phyloP scores from a whole-genome alignment of 2,888 invertebrate species.

The Hoplodrina blanda region DNA sequence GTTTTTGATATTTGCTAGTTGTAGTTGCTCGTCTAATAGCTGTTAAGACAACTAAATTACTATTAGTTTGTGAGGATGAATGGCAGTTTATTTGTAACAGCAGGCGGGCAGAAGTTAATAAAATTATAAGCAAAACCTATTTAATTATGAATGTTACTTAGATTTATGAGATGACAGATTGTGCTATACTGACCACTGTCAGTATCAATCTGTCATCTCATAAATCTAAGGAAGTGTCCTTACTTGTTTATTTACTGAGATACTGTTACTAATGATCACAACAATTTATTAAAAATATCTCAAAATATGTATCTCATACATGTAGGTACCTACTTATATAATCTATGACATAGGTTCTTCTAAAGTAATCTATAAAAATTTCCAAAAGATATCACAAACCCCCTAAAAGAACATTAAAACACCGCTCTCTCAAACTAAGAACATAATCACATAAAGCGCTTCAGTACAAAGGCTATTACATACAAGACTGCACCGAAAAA shows the following conservation, averaged over 20 bases:
- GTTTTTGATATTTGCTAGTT: not conserved
- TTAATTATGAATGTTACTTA: not conserved
- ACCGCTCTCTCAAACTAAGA: constrained; percentile 37
- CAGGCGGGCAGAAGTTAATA: too few species aligned
- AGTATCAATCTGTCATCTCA: too few species aligned
- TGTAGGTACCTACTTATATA: not conserved
- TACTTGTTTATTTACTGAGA: not conserved
- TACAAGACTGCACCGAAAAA: constrained; percentile 56
- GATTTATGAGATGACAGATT: not conserved
- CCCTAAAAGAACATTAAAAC: constrained; percentile 30
- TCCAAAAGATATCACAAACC: not conserved
- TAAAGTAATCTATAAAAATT: constrained; percentile 3
- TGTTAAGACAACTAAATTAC: too few species aligned
- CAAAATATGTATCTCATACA: not conserved
- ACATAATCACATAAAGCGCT: constrained; percentile 51
- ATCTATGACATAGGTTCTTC: not conserved
- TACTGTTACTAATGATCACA: not conserved
- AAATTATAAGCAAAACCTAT: too few species aligned
- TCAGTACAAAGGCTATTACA: constrained; percentile 54
- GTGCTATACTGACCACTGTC: not conserved
- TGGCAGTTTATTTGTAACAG: too few species aligned
- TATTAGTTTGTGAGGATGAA: too few species aligned
- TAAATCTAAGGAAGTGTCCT: too few species aligned
- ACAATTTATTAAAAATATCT: too few species aligned
- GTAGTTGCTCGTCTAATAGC: too few species aligned